Base-by-base conservation (phyloP, 2,797 vertebrate species). In the Aotus griseimembra region DNA sequence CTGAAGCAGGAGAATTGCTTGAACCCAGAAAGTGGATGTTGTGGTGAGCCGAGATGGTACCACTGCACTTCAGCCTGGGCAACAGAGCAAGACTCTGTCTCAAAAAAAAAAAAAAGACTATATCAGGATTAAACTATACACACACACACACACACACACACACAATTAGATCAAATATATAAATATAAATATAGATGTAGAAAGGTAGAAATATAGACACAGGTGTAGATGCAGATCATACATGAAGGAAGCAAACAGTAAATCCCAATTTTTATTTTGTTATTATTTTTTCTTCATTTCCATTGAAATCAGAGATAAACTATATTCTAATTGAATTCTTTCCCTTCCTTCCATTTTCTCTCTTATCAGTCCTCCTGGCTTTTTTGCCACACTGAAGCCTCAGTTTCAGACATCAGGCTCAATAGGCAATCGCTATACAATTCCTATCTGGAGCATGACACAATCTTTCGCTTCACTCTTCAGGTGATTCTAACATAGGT, bases 361-460 rank as follows among this genome's bases (percentile, higher is more conserved):
- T 82, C 19, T 36, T 20, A 11, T 5, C 5, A 26, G 8, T 81
- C 77, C 28, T 64, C 5, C 10, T 79, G 19, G 46, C 4, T 57
- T 77, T 17, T 82, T 4, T 61, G 5, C 36, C 6, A 50, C 12
- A 48, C 50, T 2, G n/a, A 73, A 7, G 48, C 10, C 67, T 52
- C 4, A 28, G 30, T 14, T 41, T 57, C 19, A 22, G 7, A 41
- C 4, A 33, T 52, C 36, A 46, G 3, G 72, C 33, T 30, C 39
- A 28, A 19, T 2, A 58, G 33, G 0, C 3, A 33, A 50, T 33
- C 26, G 0, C 0, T 30, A 4, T 14, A 9, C 12, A 46, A 28
- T 33, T 57, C 1, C 36, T 39, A 4, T 2, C 39, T 93, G 30
- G 6, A 48, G 15, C 28, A 44, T 14, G 30, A 3, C 4, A 5